A percentile compares a stretch with the other conserved stretches of the same genome.
Evolutionary conservation across 2,113 vertebrate species (phyloP).

Genomic region (Tetrao urogallus): DNA sequence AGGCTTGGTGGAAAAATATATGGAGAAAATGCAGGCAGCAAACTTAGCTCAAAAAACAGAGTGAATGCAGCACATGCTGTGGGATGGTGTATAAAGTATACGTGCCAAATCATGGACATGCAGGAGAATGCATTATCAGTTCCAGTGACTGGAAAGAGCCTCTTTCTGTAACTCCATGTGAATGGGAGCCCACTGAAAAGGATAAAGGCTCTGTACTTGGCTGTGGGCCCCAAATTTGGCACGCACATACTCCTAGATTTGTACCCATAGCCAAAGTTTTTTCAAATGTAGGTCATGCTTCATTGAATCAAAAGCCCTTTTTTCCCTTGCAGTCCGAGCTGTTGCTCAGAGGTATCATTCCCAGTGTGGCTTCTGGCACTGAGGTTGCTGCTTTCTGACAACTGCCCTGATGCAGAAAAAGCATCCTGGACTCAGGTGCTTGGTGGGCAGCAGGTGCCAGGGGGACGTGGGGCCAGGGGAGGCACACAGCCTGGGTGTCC

Average conservation of each 20-base stretch:
- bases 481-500: not conserved
- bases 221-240: not conserved
- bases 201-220: not conserved
- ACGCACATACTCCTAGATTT: not conserved
- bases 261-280: not conserved
- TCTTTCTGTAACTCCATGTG: not conserved
- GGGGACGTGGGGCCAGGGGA: not conserved
- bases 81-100: not conserved
- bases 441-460: not conserved
- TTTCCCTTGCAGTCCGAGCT: not conserved
- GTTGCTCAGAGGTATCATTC: not conserved
- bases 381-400: not conserved
- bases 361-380: accelerated
- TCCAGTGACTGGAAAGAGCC: not conserved
- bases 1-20: slow-evolving; percentile 4
- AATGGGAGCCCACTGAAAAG: not conserved
- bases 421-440: not conserved
- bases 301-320: not conserved
- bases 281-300: slow-evolving; percentile 18
- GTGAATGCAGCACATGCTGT: not conserved
- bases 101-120: not conserved
- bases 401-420: not conserved
- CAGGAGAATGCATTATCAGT: not conserved
- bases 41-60: not conserved
- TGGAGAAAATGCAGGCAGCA: not conserved